Base-by-base conservation (phyloP, 2,888 invertebrate species). In the Synanthedon myopaeformis region DNA sequence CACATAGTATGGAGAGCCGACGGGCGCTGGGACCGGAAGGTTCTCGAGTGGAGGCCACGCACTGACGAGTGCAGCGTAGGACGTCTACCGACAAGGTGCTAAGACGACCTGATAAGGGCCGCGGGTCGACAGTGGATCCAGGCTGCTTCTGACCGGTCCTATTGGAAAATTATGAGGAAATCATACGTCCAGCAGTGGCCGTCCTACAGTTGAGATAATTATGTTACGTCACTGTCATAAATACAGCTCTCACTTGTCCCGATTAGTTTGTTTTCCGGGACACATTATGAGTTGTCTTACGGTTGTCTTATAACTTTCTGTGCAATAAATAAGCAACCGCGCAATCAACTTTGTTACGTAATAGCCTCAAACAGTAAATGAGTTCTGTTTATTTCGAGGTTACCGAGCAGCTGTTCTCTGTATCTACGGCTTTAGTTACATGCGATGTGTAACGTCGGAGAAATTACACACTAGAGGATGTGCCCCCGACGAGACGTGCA, bases 401-500 rank as follows among this genome's bases (percentile, higher is more conserved):
- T 71, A 65, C 61, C 60, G 57, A 61, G 57, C 59, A 70, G 61
- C 62, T 68, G 65, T 64, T 70, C 65, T 69, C 64, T 70, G 69
- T 67, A 35, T 35, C 35, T 35, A 59, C 61, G 64, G 67, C 65
- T 67, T 62, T 64, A 65, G 63, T 67, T 51, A 41, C 19, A 51
- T n/a, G 51, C 14, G 49, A 65, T 69, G 72, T 71, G 69, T 77
- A 74, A 78, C 77, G 74, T 72, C 70, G 70, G 69, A 70, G 73
- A 74, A 77, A 79, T 75, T 76, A 75, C 71, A 70, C 74, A 70
- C 65, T 67, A 72, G 73, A 79, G 84, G 82, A 83, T 79, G 80
- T 81, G 75, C 82, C 82, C 81, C 76, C 74, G 76, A 76, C 66
- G 64, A 81, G 83, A 84, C 81, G 82, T 69, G 72, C 68, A 69